Evolutionary conservation across 2,888 invertebrate species (phyloP).

Genomic region (Lasioglossum zephyrum): DNA sequence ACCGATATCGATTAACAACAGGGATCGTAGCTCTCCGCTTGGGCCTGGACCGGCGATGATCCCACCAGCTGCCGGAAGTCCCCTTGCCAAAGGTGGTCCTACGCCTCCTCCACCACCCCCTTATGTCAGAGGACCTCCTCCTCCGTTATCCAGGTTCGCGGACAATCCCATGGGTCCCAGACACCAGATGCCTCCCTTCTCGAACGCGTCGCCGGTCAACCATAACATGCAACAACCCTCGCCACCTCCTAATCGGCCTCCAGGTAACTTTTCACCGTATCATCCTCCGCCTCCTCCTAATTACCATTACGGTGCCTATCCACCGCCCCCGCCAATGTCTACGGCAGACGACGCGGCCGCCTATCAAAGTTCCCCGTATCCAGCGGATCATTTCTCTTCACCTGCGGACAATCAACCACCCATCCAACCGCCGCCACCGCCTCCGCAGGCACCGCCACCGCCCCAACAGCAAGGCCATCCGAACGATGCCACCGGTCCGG

Average conservation of each 20-base stretch:
- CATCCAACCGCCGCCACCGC: conserved; percentile 67
- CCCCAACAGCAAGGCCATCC: conserved; percentile 67
- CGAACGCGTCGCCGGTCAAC: conserved; percentile 77
- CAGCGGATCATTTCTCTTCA: conserved; percentile 71
- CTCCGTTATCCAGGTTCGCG: conserved; percentile 80
- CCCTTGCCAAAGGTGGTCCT: conserved; percentile 80
- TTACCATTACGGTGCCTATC: conserved; percentile 85
- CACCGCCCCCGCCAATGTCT: conserved; percentile 83
- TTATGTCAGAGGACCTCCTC: conserved; percentile 81
- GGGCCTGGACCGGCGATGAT: conserved; percentile 80
- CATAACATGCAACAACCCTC: conserved; percentile 82
- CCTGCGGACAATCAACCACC: conserved; percentile 71
- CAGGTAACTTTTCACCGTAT: conserved; percentile 84
- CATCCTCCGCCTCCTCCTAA: conserved; percentile 85
- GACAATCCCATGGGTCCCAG: conserved; percentile 75
- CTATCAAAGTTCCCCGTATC: conserved; percentile 84
- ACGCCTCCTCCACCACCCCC: conserved; percentile 82
- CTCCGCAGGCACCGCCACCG: conserved; percentile 59
- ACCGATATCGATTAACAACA: conserved; percentile 83
- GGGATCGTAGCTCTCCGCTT: conserved; percentile 77
- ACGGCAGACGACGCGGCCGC: conserved; percentile 83
- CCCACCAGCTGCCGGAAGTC: conserved; percentile 83
- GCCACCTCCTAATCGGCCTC: conserved; percentile 80
- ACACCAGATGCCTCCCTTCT: conserved; percentile 80
- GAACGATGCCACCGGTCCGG: conserved; percentile 57